Base-by-base conservation (phyloP, 2,797 vertebrate genomes). In the Cirrhinus mrigala region DNA sequence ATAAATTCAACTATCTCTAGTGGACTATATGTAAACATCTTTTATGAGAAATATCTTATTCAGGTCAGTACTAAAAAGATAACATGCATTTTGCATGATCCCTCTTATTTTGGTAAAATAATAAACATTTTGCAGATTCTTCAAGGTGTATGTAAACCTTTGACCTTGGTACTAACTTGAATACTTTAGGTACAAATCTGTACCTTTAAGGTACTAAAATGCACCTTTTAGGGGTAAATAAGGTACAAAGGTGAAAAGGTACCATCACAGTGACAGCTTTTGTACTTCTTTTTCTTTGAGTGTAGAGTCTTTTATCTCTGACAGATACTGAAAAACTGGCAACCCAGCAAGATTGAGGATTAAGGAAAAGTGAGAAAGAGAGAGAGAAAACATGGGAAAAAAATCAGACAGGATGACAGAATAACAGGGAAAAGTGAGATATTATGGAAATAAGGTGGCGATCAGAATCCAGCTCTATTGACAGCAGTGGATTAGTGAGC, bases 401-500 rank as follows among this genome's bases (percentile, higher is more conserved):
- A 70, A 73, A 56, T 75, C 71, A 4, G 62, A 40, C 58, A 74
- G 15, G 48, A 74, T 86, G 84, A 81, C 46, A 81, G 83, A 71
- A 85, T 83, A 40, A 77, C 1, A 18, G 12, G 9, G 50, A 5
- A 29, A 50, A 78, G 27, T 83, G 44, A 88, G 87, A 86, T 81
- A 76, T 82, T 80, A 81, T 22, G 33, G 82, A 76, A 78, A 70
- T 37, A 58, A 82, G 56, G 56, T 64, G 77, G 75, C 81, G 52
- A 87, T 48, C 48, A 85, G 64, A 87, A 70, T 64, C 48, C 52
- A 74, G 83, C 58, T 71, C 44, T 56, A 83, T 78, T 66, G 79
- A 80, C 44, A 60, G 62, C 69, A 88, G 90, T 84, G 89, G 91
- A 87, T 89, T 89, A 88, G 90, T 90, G 87, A 88, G 88, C 87